Conservation (phyloP, 1,140 invertebrate genomes). For the Drosophila lowei region DNA sequence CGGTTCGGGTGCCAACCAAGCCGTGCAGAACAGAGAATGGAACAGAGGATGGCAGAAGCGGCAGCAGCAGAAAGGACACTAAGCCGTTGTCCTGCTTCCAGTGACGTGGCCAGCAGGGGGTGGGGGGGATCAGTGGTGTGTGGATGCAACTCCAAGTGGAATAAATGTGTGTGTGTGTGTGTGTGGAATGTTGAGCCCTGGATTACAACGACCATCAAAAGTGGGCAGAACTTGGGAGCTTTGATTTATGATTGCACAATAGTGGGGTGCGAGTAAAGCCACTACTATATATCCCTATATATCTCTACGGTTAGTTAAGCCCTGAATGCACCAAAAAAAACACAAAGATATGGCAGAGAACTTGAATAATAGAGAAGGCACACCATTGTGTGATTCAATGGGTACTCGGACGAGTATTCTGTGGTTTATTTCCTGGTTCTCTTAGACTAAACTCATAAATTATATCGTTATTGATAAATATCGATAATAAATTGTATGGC, state of each 20-base stretch:
- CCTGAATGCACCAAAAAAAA: constrained; percentile 1
- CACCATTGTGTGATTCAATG: too few species aligned
- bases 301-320: constrained; percentile 21
- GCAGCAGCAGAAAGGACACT: constrained; percentile 29
- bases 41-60: background rate
- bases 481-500: too few species aligned
- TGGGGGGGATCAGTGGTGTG: background rate
- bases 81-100: constrained; percentile 42
- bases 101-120: constrained; percentile 7
- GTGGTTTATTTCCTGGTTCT: too few species aligned
- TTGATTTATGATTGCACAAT: constrained; percentile 67
- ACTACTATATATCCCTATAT: background rate
- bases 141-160: constrained; percentile 27
- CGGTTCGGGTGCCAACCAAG: constrained; percentile 42
- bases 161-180: background rate
- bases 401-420: too few species aligned
- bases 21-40: background rate
- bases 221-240: constrained; percentile 38
- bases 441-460: too few species aligned
- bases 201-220: constrained; percentile 65
- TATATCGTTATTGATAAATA: too few species aligned
- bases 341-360: too few species aligned
- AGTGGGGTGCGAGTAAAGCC: constrained; percentile 17
- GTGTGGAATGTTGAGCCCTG: constrained; percentile 63
- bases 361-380: too few species aligned